Conservation (phyloP, 2,797 vertebrate genomes). For the Brachyalestes nurse region DNA sequence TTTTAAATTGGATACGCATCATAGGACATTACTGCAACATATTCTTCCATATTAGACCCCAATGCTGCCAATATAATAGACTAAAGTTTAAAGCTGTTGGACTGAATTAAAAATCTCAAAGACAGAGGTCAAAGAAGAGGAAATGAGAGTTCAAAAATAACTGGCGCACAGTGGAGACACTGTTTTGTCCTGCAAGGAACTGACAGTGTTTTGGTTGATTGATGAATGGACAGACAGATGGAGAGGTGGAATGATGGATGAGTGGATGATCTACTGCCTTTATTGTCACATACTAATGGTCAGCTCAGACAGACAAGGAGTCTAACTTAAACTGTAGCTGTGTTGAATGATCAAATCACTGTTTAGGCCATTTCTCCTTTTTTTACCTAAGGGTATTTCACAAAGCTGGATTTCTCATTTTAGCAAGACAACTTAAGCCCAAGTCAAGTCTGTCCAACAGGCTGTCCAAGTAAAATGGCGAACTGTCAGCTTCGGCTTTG, state of each 20-base stretch:
- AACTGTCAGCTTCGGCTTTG: no score
- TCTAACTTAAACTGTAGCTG: not conserved
- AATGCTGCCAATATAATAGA: not conserved
- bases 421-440: no score
- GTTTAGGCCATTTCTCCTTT: not conserved
- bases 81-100: not conserved
- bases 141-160: not conserved
- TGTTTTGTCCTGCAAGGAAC: constrained; percentile 2
- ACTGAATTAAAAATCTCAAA: not conserved
- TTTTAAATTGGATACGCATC: not conserved
- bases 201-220: constrained; percentile 17
- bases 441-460: no score
- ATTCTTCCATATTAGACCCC: not conserved
- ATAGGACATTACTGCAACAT: not conserved
- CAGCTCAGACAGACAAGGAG: not conserved
- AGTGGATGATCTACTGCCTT: not conserved
- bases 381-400: not conserved
- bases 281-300: constrained; percentile 1
- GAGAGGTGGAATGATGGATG: constrained; percentile 10
- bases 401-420: no score
- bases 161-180: not conserved
- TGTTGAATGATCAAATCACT: not conserved
- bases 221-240: constrained; percentile 17
- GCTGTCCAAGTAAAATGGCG: no score
- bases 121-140: no score